Evolutionary conservation across 2,888 invertebrate genomes (phyloP).

Genomic region (Phaonia tiefii): DNA sequence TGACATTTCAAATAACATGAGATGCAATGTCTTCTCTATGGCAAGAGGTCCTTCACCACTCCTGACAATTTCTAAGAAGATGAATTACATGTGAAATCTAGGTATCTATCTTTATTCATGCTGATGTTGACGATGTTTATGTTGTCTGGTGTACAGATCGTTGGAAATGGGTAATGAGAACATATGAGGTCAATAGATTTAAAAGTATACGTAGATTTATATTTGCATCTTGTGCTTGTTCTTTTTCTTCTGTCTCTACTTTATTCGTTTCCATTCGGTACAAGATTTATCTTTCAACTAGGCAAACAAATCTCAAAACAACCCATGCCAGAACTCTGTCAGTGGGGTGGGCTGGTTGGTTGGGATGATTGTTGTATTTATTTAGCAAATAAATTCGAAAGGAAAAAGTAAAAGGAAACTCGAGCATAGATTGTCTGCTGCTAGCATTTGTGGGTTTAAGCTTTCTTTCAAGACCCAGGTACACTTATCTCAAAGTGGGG

Average conservation of each 20-base stretch:
- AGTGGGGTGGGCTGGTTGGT: background rate
- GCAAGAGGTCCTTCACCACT: conserved; percentile 2
- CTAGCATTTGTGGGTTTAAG: conserved; percentile 15
- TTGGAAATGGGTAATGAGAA: conserved; percentile 14
- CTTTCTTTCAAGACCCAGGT: conserved; percentile 8
- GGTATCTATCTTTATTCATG: conserved; percentile 6
- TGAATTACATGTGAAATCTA: too few species aligned
- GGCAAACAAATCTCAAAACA: conserved; percentile 43
- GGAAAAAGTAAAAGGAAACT: conserved; percentile 1
- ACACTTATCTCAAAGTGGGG: background rate
- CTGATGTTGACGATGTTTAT: conserved; percentile 11
- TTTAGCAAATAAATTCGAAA: conserved; percentile 75
- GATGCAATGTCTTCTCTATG: conserved; percentile 21
- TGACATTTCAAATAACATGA: conserved; percentile 75
- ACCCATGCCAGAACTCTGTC: background rate
- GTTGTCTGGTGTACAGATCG: background rate
- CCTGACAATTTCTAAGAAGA: background rate
- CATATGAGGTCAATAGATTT: conserved; percentile 65
- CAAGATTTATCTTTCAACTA: conserved; percentile 62
- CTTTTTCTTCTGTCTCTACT: background rate
- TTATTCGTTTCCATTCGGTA: conserved; percentile 19
- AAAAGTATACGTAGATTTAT: conserved; percentile 47
- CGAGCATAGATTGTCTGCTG: conserved; percentile 23
- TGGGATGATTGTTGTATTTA: conserved; percentile 71
- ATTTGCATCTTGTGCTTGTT: background rate